These are phyloP conservation scores for Molossus alvarezi DNA, from an alignment of 2,797 vertebrate genomes.

Conservation along the genomic window DNA sequence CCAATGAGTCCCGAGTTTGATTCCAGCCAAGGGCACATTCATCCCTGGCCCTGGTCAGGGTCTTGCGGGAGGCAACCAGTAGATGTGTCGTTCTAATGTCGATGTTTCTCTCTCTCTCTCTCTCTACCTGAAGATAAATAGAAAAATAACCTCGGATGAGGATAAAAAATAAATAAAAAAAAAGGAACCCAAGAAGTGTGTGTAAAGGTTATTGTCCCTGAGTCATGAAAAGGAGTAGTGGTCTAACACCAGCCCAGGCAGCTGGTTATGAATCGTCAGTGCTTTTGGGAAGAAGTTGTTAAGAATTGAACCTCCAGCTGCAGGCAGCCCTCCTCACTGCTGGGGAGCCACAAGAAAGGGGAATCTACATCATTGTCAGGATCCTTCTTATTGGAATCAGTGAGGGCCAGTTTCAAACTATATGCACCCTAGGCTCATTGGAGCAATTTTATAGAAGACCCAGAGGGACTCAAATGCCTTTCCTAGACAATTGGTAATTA, in stretches of 20 bases:
- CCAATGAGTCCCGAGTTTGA: too few relatives aligned
- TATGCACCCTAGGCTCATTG: background rate
- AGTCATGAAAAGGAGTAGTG: background rate
- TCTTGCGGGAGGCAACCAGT: too few relatives aligned
- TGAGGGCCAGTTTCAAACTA: background rate
- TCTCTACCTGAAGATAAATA: too few relatives aligned
- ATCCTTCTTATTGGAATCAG: background rate
- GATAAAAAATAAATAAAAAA: background rate
- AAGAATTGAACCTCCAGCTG: background rate
- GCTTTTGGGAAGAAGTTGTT: background rate
- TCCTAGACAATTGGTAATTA: background rate
- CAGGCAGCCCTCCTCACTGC: background rate
- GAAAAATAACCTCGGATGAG: too few relatives aligned
- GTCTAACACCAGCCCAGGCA: background rate
- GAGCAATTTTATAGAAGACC: background rate
- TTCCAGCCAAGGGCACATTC: too few relatives aligned
- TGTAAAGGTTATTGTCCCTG: background rate
- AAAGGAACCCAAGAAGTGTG: background rate
- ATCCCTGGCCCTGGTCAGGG: too few relatives aligned
- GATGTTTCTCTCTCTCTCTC: too few relatives aligned
- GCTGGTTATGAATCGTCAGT: background rate
- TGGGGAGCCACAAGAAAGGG: background rate
- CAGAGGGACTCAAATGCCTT: background rate
- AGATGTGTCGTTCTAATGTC: too few relatives aligned
- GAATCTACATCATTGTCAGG: background rate